phyloP scores from a whole-genome alignment of 2,888 invertebrate genomes.

The Drosophila kuntzei region DNA sequence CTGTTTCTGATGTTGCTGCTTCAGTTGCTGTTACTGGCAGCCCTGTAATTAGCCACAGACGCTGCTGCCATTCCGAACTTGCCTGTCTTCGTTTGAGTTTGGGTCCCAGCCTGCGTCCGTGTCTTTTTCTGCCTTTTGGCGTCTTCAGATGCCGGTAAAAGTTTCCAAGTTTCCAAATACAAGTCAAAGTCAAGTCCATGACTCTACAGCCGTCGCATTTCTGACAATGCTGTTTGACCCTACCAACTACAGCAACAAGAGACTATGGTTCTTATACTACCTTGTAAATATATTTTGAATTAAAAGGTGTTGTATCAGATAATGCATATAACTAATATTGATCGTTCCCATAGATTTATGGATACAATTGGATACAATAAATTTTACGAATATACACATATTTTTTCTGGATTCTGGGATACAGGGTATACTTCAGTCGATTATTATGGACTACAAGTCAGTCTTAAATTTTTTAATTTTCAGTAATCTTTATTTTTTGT shows the following conservation, averaged over 20 bases:
- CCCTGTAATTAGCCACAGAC: constrained; percentile 82
- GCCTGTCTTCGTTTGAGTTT: constrained; percentile 44
- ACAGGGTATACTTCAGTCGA: constrained; percentile 19
- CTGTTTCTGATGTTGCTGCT: constrained; percentile 39
- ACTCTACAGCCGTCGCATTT: constrained; percentile 54
- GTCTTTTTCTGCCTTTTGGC: constrained; percentile 40
- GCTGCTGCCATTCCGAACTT: constrained; percentile 68
- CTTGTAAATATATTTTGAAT: not conserved
- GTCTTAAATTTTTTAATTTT: not conserved
- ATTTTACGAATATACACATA: not conserved
- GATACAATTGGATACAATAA: not conserved
- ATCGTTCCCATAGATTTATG: too few relatives aligned
- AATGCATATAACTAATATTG: too few relatives aligned
- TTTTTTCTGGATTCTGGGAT: not conserved
- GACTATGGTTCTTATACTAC: not conserved
- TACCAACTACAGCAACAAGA: constrained; percentile 10
- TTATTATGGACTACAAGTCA: not conserved
- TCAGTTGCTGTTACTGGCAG: constrained; percentile 64
- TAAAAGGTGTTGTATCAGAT: not conserved
- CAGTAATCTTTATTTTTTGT: constrained; percentile 15
- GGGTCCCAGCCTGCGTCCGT: constrained; percentile 21
- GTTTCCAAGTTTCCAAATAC: constrained; percentile 75
- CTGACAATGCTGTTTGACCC: constrained; percentile 72
- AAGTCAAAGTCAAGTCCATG: constrained; percentile 70
- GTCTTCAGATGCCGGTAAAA: constrained; percentile 64